These are phyloP conservation scores for Blennius ocellaris DNA, from an alignment of 2,113 vertebrate genomes.

Conservation along the genomic window DNA sequence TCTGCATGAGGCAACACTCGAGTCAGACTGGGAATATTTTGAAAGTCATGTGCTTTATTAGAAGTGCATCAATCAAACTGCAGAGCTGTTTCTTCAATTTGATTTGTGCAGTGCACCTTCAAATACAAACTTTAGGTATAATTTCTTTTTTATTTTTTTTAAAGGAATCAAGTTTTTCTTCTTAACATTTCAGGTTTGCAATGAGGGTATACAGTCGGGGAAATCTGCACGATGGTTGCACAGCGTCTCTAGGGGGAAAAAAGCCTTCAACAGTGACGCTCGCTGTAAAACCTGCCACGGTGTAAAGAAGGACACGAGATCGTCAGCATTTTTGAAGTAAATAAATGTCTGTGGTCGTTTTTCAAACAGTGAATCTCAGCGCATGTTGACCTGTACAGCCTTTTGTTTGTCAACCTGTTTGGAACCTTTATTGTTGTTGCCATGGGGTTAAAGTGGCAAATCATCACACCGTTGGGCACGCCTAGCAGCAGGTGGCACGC, in stretches of 20 bases:
- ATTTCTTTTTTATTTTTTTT: no score
- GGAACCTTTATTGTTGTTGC: slow-evolving; percentile 20
- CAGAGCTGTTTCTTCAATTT: no score
- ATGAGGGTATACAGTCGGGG: no score
- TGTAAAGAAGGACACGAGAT: background rate
- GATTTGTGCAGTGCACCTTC: no score
- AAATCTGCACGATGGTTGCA: no score
- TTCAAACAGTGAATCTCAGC: slow-evolving; percentile 5
- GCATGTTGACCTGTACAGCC: background rate
- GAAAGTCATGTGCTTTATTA: background rate
- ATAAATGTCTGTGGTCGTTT: background rate
- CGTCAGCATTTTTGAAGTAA: background rate
- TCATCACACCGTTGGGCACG: slow-evolving; percentile 24
- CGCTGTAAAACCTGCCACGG: background rate
- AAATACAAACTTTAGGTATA: no score
- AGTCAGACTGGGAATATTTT: background rate
- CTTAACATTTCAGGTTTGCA: no score
- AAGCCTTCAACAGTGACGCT: background rate
- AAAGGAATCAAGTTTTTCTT: no score
- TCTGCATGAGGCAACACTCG: background rate
- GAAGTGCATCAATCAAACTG: background rate
- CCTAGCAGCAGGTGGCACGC: slow-evolving; percentile 26
- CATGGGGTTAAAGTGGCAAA: background rate
- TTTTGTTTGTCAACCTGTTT: slow-evolving; percentile 22
- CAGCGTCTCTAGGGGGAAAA: no score